Base-by-base conservation (phyloP, 2,113 vertebrate species). In the Eublepharis macularius region DNA sequence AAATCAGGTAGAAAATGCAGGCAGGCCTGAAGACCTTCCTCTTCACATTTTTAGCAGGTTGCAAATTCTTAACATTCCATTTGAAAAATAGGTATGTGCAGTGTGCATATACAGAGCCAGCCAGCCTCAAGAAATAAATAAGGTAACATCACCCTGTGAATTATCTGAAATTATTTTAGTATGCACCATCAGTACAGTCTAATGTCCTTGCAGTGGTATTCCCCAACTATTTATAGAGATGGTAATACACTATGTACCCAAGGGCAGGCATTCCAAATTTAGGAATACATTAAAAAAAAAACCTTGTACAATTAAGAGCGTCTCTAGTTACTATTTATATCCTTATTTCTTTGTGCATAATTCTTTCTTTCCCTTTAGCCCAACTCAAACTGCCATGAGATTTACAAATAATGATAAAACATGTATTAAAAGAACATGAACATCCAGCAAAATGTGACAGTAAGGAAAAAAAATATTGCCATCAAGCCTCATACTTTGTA, bases 191-290 rank as follows among this genome's bases (percentile, higher is more conserved):
- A 92, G 83, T 90, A 90, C 88, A 92, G 88, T 93, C 92, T 92
- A 94, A 90, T 94, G 87, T 92, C 84, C 86, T 89, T 93, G 89
- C 89, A 92, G 93, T 93, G 93, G 94, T 91, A 93, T 93, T 94
- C 92, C 91, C 92, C 91, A 94, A 90, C 92, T 95, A 91, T 94
- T 95, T 93, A 94, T 93, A 95, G 88, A 93, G 91, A 66, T 76
- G 82, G 87, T 88, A 89, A 91, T 82, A 86, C 86, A 93, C 80
- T 86, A 92, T 57, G 90, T 80, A 66, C 81, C 84, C 77, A 60
- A 65, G 87, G 82, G 68, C 81, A 91, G 14, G 1, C 60, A 74
- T 88, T 91, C 84, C 86, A 84, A 86, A 87, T 81, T 72, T 57
- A 77, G 83, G 83, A 47, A 76, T 86, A 70, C 76, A 91, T 86